Evolutionary conservation across 2,888 invertebrate species (phyloP), one percentile per base, ranked within the genome.

Genomic region (Diloba caeruleocephala): DNA sequence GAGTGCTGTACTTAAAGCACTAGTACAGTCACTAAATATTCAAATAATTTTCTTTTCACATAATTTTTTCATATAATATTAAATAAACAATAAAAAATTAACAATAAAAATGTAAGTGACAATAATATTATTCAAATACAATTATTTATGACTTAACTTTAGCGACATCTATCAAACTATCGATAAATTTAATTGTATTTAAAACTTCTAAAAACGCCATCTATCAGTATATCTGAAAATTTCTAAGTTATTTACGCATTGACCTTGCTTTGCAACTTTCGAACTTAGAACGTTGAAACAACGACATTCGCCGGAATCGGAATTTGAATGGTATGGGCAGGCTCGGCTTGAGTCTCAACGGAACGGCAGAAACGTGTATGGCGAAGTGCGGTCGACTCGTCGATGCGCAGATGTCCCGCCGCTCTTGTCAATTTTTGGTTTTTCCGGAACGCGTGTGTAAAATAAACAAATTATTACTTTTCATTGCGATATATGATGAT

Each of bases 361-460:
- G 69, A 81, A 84, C 85, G 85, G 79, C 90, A 90, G 92, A 92
- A 92, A 92, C 93, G 93, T 92, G 92, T 91, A 90, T 82, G 92
- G 85, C 93, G 93, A 92, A 92, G 93, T 92, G 93, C 92, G 92
- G 84, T 93, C 93, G 93, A 87, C 89, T 92, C 88, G 93, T 92
- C 92, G 92, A 90, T 90, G 79, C 92, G 92, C 90, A 90, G 90
- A 86, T 91, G 89, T 92, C 90, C 82, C 81, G 80, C 87, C 88
- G 90, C 89, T 83, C 81, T 92, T 90, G 87, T 87, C 89, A 89
- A 82, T 84, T 88, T 83, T 68, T 80, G 88, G 88, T 89, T 90
- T 90, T 88, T 79, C 78, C 89, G 89, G 88, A 90, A 87, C 92
- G 92, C 88, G 90, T 84, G 93, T 93, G 93, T 91, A 85, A 90